Conservation (phyloP, 2,797 vertebrate genomes). For the Petrocephalus sullivani region DNA sequence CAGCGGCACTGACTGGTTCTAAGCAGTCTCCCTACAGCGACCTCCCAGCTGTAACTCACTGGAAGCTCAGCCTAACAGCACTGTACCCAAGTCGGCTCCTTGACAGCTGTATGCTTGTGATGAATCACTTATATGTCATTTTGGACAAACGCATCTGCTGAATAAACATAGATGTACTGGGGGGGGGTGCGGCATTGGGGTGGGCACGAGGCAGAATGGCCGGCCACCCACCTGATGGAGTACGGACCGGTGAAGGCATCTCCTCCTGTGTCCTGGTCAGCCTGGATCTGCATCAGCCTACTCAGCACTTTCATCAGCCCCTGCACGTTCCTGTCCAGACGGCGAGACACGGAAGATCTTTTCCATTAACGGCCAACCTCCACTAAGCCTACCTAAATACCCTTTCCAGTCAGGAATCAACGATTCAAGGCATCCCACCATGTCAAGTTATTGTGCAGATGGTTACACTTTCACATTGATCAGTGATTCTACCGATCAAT, state of each 20-base stretch:
- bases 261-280: slow-evolving; percentile 51
- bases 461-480: background rate
- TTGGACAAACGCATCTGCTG: background rate
- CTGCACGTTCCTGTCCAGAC: slow-evolving; percentile 70
- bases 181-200: background rate
- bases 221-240: slow-evolving; percentile 7
- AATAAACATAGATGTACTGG: background rate
- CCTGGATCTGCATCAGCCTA: slow-evolving; percentile 78
- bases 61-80: no score
- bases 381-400: background rate
- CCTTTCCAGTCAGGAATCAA: background rate
- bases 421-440: background rate
- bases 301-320: slow-evolving; percentile 81
- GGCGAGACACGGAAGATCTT: background rate
- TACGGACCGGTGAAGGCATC: slow-evolving; percentile 55
- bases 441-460: background rate
- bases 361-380: background rate
- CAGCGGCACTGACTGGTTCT: no score
- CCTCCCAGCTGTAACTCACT: no score
- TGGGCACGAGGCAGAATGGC: background rate
- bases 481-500: background rate
- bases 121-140: background rate
- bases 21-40: no score
- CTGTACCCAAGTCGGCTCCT: background rate
- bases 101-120: background rate